phyloP scores from a whole-genome alignment of 2,113 vertebrate genomes.

The Azemiops feae region DNA sequence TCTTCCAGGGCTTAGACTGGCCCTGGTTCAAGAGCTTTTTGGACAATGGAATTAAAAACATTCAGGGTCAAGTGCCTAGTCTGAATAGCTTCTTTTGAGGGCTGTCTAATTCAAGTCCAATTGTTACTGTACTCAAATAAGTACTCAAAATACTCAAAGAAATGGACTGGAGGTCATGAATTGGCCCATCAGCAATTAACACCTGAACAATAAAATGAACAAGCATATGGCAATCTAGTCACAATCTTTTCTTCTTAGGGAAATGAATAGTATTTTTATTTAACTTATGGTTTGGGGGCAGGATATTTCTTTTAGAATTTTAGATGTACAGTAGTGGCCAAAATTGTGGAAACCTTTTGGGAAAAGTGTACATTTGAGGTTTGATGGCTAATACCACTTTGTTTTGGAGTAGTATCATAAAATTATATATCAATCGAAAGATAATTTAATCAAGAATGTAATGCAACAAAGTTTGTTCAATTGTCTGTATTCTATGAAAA shows the following conservation, averaged over 20 bases:
- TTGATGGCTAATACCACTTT: too few relatives aligned
- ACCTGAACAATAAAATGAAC: neutral
- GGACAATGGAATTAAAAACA: neutral
- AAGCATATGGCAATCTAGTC: neutral
- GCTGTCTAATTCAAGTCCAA: neutral
- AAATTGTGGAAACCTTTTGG: too few relatives aligned
- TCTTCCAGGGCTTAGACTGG: neutral
- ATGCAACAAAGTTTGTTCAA: too few relatives aligned
- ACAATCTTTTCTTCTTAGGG: neutral
- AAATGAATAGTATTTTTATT: neutral
- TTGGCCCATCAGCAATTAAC: neutral
- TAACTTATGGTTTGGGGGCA: neutral
- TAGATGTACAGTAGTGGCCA: too few relatives aligned
- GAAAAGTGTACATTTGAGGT: too few relatives aligned
- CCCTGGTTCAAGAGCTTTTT: neutral
- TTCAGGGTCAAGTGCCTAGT: neutral
- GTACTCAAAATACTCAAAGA: neutral
- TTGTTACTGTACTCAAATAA: neutral
- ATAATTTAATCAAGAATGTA: too few relatives aligned
- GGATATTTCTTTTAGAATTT: neutral
- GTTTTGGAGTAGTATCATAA: too few relatives aligned
- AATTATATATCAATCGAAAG: too few relatives aligned
- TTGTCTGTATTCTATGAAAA: too few relatives aligned
- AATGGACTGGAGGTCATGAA: neutral
- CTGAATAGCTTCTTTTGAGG: neutral